Percentiles rank a stretch among this genome's conserved stretches.
Evolutionary conservation across 2,797 vertebrate genomes (phyloP).

Genomic region (Megaceryle alcyon): DNA sequence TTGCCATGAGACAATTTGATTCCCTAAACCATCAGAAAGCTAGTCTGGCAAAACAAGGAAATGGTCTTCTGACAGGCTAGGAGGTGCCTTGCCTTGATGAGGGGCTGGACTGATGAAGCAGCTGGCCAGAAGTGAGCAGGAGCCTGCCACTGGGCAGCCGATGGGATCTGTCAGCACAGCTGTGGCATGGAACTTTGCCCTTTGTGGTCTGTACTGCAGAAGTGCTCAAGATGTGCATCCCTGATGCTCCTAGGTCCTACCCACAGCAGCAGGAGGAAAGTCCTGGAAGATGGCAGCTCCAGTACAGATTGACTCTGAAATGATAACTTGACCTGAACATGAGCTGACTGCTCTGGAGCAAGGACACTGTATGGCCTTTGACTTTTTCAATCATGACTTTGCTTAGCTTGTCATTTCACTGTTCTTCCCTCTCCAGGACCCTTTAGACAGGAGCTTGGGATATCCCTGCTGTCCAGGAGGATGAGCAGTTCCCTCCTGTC

Average conservation of each 20-base stretch:
- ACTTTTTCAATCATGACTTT: not conserved
- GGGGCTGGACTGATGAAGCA: rapidly evolving
- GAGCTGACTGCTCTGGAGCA: not conserved
- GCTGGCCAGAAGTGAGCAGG: not conserved
- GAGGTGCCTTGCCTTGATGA: not conserved
- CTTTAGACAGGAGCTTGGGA: not conserved
- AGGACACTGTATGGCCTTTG: not conserved
- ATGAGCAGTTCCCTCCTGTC: not conserved
- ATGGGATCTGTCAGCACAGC: not conserved
- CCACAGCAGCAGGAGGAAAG: not conserved
- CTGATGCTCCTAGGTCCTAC: not conserved
- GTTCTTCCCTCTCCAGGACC: not conserved
- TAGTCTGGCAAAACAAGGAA: not conserved
- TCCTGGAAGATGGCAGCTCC: not conserved
- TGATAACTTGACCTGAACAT: not conserved
- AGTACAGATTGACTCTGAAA: not conserved
- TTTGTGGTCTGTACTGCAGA: not conserved
- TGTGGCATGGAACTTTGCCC: not conserved
- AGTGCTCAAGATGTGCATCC: not conserved
- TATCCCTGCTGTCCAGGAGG: not conserved
- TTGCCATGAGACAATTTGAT: not conserved
- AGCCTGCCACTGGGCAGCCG: not conserved
- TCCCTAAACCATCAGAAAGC: not conserved
- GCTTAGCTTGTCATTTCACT: not conserved
- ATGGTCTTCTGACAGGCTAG: not conserved